phyloP scores from a whole-genome alignment of 1,140 invertebrate species.

The Drosophila albomicans region DNA sequence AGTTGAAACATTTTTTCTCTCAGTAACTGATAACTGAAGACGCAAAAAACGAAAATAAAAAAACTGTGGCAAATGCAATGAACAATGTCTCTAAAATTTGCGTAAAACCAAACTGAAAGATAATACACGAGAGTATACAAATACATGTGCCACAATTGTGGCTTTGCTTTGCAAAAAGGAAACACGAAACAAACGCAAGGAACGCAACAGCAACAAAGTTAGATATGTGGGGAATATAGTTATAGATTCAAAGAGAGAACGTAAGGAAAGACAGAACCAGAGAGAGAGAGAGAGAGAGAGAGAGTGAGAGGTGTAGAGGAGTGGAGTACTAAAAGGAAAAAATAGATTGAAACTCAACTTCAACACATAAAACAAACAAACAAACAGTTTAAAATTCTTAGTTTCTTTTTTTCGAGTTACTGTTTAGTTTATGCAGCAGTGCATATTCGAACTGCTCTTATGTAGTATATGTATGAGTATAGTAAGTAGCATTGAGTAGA shows the following conservation, averaged over 20 bases:
- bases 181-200: slow-evolving; percentile 51
- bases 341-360: slow-evolving; percentile 38
- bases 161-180: slow-evolving; percentile 40
- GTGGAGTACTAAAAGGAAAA: slow-evolving; percentile 12
- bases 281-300: not conserved
- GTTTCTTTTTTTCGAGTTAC: slow-evolving; percentile 20
- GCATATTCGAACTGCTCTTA: slow-evolving; percentile 3
- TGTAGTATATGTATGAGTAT: slow-evolving; percentile 31
- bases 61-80: slow-evolving; percentile 38
- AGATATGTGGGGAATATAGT: slow-evolving; percentile 22
- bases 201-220: slow-evolving; percentile 49
- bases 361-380: slow-evolving; percentile 47
- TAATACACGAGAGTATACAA: slow-evolving; percentile 46
- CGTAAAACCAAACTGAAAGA: slow-evolving; percentile 45
- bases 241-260: slow-evolving; percentile 22
- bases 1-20: slow-evolving; percentile 20
- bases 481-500: slow-evolving; percentile 35
- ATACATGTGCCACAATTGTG: slow-evolving; percentile 47
- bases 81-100: slow-evolving; percentile 45
- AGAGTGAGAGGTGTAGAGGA: not conserved
- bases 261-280: not conserved
- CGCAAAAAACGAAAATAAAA: not conserved
- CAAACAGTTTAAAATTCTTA: slow-evolving; percentile 29
- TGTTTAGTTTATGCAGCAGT: slow-evolving; percentile 14
- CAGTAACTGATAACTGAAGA: slow-evolving; percentile 16